phyloP scores from a whole-genome alignment of 2,888 invertebrate species.

The Drosophila imparisetae region DNA sequence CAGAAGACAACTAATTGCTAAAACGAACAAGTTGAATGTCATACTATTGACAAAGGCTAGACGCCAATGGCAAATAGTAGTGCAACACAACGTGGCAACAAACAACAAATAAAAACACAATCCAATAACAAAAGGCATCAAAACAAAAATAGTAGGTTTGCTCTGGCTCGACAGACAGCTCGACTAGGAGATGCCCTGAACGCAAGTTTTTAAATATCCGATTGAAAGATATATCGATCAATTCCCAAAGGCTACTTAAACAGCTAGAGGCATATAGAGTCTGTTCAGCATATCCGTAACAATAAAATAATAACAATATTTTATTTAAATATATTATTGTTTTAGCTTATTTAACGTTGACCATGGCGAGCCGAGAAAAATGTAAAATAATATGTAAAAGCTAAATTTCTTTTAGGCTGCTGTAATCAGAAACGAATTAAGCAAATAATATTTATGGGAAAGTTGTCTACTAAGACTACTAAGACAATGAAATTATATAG shows the following conservation, averaged over 20 bases:
- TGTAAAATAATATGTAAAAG: neutral
- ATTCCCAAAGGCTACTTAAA: neutral
- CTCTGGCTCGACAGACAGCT: neutral
- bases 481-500: neutral
- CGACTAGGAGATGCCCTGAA: neutral
- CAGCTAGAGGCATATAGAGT: neutral
- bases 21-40: slow-evolving; percentile 25
- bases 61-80: slow-evolving; percentile 12
- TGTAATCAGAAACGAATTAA: neutral
- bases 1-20: slow-evolving; percentile 10
- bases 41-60: slow-evolving; percentile 1
- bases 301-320: neutral
- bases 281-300: too few relatives aligned
- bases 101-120: neutral
- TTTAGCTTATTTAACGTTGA: too few relatives aligned
- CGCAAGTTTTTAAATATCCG: neutral
- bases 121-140: neutral
- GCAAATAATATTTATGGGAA: neutral
- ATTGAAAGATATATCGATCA: neutral
- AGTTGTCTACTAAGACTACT: neutral
- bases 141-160: neutral
- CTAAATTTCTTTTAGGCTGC: neutral
- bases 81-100: slow-evolving; percentile 5
- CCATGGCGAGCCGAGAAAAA: too few relatives aligned
- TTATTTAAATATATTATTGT: neutral